A percentile compares a stretch with the other conserved stretches of the same genome.
phyloP scores from a whole-genome alignment of 2,113 vertebrate species.

The Periophthalmodon schlosseri region DNA sequence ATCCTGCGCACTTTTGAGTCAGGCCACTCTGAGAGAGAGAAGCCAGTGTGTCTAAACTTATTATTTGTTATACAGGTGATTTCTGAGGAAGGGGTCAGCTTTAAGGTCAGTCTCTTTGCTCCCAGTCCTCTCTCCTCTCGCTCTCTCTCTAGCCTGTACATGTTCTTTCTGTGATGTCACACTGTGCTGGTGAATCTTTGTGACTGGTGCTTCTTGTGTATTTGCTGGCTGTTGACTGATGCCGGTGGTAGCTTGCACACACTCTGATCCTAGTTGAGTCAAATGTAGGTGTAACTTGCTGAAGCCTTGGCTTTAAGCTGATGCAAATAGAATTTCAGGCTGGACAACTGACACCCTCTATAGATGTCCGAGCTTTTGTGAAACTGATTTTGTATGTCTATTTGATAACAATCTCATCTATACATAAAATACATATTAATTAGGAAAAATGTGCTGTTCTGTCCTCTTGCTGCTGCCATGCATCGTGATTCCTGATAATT shows the following conservation, averaged over 20 bases:
- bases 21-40: constrained; percentile 54
- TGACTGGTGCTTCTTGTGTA: constrained; percentile 58
- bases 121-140: constrained; percentile 42
- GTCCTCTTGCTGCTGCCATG: not conserved
- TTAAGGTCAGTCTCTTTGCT: constrained; percentile 82
- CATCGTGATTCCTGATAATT: constrained; percentile 18
- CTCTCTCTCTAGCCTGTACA: constrained; percentile 10
- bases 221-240: constrained; percentile 45
- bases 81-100: constrained; percentile 86
- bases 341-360: constrained; percentile 21
- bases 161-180: constrained; percentile 58
- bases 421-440: not conserved
- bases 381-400: not conserved
- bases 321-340: constrained; percentile 6
- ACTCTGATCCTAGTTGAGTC: constrained; percentile 5
- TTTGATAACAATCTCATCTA: not conserved
- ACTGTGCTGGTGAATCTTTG: constrained; percentile 70
- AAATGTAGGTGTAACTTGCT: constrained; percentile 10
- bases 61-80: constrained; percentile 85
- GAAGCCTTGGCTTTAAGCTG: constrained; percentile 18
- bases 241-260: constrained; percentile 7
- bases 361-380: not conserved
- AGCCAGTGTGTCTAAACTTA: constrained; percentile 76
- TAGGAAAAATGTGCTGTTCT: constrained; percentile 4
- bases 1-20: constrained; percentile 47